These are phyloP conservation scores for Cataglyphis altisquamis DNA, from an alignment of 2,888 invertebrate genomes.

Conservation along the genomic window DNA sequence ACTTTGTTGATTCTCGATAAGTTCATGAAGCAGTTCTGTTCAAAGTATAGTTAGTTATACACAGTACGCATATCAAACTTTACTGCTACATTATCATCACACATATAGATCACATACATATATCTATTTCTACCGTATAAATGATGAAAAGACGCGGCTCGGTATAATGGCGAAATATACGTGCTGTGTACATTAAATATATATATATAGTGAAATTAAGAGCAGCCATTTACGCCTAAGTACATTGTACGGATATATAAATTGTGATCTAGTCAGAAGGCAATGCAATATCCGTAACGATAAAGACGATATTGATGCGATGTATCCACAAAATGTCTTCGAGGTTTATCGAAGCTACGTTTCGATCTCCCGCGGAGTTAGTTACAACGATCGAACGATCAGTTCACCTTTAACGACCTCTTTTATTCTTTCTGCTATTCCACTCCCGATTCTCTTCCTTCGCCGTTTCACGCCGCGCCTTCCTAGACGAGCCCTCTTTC, in stretches of 20 bases:
- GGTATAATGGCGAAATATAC: neutral
- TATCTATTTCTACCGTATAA: neutral
- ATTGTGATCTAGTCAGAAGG: neutral
- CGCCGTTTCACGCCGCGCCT: slow-evolving; percentile 36
- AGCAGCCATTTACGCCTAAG: neutral
- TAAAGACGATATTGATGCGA: neutral
- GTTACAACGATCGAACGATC: slow-evolving; percentile 74
- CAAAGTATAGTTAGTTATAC: neutral
- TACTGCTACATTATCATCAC: neutral
- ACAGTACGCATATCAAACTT: slow-evolving; percentile 12
- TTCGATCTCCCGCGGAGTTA: slow-evolving; percentile 44
- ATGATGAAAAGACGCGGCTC: neutral
- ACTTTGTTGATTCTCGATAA: slow-evolving; percentile 2
- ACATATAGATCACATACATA: neutral
- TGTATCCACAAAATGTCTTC: slow-evolving; percentile 17
- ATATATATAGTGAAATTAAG: neutral
- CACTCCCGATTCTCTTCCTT: slow-evolving; percentile 37
- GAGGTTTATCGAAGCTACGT: neutral
- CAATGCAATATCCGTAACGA: neutral
- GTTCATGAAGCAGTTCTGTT: neutral
- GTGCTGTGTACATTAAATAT: neutral
- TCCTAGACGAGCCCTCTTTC: slow-evolving; percentile 32
- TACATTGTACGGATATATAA: neutral
- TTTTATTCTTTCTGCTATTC: slow-evolving; percentile 53
- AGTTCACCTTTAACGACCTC: slow-evolving; percentile 65